A percentile compares a stretch with the other conserved stretches of the same genome.
Conservation (phyloP, 2,113 vertebrate species). For the Melanocharis versteri region DNA sequence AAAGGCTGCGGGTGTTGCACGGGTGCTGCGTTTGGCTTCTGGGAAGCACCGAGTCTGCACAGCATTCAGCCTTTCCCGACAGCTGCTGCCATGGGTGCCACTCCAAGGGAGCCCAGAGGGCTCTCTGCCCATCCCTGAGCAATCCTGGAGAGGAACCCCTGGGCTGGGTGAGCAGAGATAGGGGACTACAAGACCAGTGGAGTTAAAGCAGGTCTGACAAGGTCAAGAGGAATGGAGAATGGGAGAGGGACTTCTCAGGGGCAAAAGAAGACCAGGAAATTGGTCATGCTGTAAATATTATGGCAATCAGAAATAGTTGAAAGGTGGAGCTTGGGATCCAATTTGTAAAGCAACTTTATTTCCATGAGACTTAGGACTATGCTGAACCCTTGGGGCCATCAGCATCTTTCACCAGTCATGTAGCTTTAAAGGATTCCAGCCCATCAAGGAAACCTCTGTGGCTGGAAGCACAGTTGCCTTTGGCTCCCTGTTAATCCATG, state of each 20-base stretch:
- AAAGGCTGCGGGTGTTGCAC: rapidly evolving
- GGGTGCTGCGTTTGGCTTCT: rapidly evolving
- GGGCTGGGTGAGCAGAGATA: neutral
- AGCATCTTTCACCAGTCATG: neutral
- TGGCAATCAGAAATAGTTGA: neutral
- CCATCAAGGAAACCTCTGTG: neutral
- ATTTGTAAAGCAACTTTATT: neutral
- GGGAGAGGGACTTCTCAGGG: neutral
- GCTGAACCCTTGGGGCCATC: neutral
- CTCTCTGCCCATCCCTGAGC: neutral
- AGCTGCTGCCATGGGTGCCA: rapidly evolving
- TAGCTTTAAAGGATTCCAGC: neutral
- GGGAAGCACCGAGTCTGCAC: rapidly evolving
- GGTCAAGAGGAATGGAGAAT: neutral
- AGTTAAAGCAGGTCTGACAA: neutral
- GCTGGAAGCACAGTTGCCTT: neutral
- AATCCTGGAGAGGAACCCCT: neutral
- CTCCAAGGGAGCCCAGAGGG: neutral
- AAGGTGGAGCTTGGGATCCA: rapidly evolving
- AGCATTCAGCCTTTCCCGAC: rapidly evolving
- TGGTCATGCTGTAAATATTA: neutral
- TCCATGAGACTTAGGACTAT: neutral
- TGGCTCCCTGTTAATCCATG: neutral
- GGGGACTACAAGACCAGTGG: neutral
- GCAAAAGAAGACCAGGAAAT: neutral